Base-by-base conservation (phyloP, 2,888 invertebrate species). In the Lepidochrysops patricia region DNA sequence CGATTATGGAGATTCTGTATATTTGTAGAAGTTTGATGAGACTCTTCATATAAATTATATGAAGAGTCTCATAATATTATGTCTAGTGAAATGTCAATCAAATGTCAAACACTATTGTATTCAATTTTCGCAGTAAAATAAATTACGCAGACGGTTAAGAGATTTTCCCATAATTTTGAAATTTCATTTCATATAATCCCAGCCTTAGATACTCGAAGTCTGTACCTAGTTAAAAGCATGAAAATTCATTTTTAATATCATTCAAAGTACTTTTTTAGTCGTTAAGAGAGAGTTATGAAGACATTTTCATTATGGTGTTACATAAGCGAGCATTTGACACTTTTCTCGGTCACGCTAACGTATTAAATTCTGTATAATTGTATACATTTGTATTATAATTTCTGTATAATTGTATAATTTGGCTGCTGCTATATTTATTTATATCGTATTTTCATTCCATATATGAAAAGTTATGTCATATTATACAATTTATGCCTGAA, bases 321-420 rank as follows among this genome's bases (percentile, higher is more conserved):
- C 43, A 9, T 43, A 43, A 43, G 9, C 37, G 37, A 7, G 37
- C n/a, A 37, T 19, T 43, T 12, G 19, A 43, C 43, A 23, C 43
- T 19, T 9, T 43, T 43, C 19, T 19, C 43, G 9, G 43, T 19
- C 43, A 43, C 19, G 43, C 43, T 43, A 19, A 9, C 43, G 43
- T 9, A 9, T 23, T 3, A 43, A 12, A 43, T 43, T 43, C 43
- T 19, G n/a, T 43, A 43, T 43, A 19, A 3, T 4, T 12, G 43
- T 23, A 43, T 43, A 43, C n/a, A n/a, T n/a, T n/a, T n/a, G n/a
- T n/a, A n/a, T 43, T 43, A 43, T 43, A 23, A 43, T 43, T 43
- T 43, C 43, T 19, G n/a, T 43, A 43, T 43, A 19, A 3, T 4
- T 12, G 43, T 23, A 43, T 43, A 43, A 43, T 43, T 43, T 19